These are phyloP conservation scores for Mormyrus lacerda DNA, from an alignment of 2,113 vertebrate species.

Conservation along the genomic window DNA sequence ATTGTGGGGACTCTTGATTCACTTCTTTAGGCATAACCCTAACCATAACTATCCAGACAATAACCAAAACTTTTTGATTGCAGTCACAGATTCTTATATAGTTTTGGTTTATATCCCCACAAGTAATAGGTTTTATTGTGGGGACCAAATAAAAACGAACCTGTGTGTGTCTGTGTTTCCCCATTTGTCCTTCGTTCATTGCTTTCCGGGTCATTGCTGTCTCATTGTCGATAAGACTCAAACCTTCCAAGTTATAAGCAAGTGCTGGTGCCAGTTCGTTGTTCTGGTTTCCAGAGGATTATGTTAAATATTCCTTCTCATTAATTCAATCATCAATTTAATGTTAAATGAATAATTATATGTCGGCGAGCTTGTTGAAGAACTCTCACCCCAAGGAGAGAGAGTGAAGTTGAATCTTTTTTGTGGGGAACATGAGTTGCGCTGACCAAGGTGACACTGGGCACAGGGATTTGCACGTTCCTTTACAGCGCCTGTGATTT, in stretches of 20 bases:
- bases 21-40: too few species aligned
- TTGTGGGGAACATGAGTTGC: conserved; percentile 21
- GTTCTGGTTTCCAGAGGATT: not conserved
- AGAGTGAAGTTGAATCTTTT: conserved; percentile 36
- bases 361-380: conserved; percentile 41
- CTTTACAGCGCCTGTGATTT: not conserved
- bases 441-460: not conserved
- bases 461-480: not conserved
- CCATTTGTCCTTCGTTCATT: not conserved
- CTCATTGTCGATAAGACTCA: not conserved
- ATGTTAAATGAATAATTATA: conserved; percentile 41
- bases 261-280: not conserved
- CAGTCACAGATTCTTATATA: too few species aligned
- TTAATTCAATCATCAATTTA: conserved; percentile 46
- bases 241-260: not conserved
- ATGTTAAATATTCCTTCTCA: not conserved
- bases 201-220: not conserved
- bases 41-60: too few species aligned
- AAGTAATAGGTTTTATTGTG: too few species aligned
- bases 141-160: too few species aligned
- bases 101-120: too few species aligned
- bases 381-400: conserved; percentile 31
- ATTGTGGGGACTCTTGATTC: too few species aligned
- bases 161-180: not conserved
- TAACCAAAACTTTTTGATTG: too few species aligned